Percentiles rank a stretch among this genome's conserved stretches.
phyloP scores from a whole-genome alignment of 1,140 invertebrate genomes.

The Eriocheir sinensis region DNA sequence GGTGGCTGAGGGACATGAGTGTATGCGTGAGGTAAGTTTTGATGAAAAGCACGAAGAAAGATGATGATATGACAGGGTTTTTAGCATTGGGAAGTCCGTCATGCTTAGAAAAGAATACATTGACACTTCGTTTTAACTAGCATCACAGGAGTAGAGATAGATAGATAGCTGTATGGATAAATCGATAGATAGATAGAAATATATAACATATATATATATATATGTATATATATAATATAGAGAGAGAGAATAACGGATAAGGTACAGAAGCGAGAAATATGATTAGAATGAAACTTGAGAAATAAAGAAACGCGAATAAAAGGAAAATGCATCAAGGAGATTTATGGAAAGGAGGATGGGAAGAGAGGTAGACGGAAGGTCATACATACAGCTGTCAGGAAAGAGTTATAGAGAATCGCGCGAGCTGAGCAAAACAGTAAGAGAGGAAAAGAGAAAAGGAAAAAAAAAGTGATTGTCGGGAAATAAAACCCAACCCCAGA shows the following conservation, averaged over 20 bases:
- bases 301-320: background rate
- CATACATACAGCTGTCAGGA: slow-evolving; percentile 8
- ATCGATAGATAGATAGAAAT: slow-evolving; percentile 37
- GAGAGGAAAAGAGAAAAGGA: background rate
- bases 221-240: too few relatives aligned
- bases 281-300: background rate
- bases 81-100: too few relatives aligned
- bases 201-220: too few relatives aligned
- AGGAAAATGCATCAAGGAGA: slow-evolving; percentile 24
- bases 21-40: background rate
- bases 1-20: background rate
- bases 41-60: too few relatives aligned
- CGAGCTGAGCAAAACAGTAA: slow-evolving; percentile 1
- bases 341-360: slow-evolving; percentile 15
- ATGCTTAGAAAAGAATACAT: too few relatives aligned
- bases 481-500: background rate
- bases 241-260: background rate
- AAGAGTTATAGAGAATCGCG: slow-evolving; percentile 55
- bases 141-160: background rate
- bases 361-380: slow-evolving; percentile 21
- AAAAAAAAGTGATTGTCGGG: background rate
- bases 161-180: background rate
- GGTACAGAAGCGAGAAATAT: background rate
- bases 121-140: background rate
- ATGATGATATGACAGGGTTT: too few relatives aligned